Base-by-base conservation (phyloP, 2,113 vertebrate species). In the mouse (Mus musculus) region DNA sequence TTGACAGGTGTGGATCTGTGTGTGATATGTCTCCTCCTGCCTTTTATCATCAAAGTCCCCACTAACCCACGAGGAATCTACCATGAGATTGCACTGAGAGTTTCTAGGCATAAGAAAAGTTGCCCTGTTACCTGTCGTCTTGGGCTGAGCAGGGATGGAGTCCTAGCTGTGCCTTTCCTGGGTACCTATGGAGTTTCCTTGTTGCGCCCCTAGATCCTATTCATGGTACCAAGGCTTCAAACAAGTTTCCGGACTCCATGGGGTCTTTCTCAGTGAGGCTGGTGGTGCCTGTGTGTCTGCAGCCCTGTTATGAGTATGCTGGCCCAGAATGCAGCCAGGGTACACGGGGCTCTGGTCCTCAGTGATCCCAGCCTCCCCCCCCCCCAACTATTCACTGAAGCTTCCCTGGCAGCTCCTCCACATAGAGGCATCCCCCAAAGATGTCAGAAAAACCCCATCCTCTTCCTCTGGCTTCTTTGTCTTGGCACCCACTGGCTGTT, bases 281-380 rank as follows among this genome's bases (percentile, higher is more conserved):
- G 24, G 36, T 36, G 54, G 56, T 54, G 56, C 88, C 61, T 85
- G 39, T 63, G 49, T 0, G 7, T 65, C 13, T 14, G 61, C n/a
- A 30, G 10, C 56, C 65, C 75, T 12, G 11, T 11, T 20, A 1
- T 19, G 49, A 52, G 36, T 3, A 33, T 0, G 0, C 8, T 33
- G 65, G 22, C 28, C 36, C 49, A 42, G 33, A 42, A 61, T 75
- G 20, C 46, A 73, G 67, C 49, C 73, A 54, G 36, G 28, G 5
- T 13, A 2, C 5, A 3, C 5, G 17, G 22, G 28, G 87, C 10
- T 36, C 11, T 42, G 49, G 7, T 8, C 63, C 54, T 20, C 49
- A 36, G 59, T 52, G 42, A 61, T 19, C 52, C 36, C 4, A 4
- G 24, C 59, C 5, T 49, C n/a, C 36, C 8, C 73, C 73, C 46